Percentiles rank a stretch among this genome's conserved stretches.
These are phyloP conservation scores for Coelopa pilipes DNA, from an alignment of 2,888 invertebrate species.

Conservation along the genomic window DNA sequence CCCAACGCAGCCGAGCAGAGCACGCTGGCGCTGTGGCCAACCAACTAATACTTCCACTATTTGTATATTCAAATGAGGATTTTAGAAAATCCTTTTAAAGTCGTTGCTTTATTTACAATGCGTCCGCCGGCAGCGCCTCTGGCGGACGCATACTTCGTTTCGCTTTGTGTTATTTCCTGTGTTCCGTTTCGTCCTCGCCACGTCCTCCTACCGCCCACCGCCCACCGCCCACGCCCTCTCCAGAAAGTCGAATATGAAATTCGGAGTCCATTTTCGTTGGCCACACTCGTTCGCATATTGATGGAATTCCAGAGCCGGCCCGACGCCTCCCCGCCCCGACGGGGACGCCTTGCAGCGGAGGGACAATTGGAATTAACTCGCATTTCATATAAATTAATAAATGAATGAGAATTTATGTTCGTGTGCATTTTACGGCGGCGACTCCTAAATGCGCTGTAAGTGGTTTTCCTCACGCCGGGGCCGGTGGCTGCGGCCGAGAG, in stretches of 20 bases:
- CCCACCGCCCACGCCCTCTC: not conserved
- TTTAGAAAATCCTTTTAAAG: constrained; percentile 56
- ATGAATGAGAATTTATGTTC: constrained; percentile 47
- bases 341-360: constrained; percentile 46
- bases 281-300: constrained; percentile 25
- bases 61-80: constrained; percentile 61
- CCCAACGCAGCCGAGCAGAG: not conserved
- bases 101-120: constrained; percentile 45
- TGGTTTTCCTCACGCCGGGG: constrained; percentile 23
- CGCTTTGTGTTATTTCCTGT: not conserved
- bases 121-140: constrained; percentile 26
- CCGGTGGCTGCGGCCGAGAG: not conserved
- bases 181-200: too few relatives aligned
- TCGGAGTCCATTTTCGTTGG: constrained; percentile 26
- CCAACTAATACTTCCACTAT: constrained; percentile 44
- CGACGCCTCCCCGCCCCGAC: not conserved
- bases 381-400: constrained; percentile 63
- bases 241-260: constrained; percentile 14
- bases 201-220: not conserved
- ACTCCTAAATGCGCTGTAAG: constrained; percentile 17
- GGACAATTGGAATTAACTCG: constrained; percentile 58
- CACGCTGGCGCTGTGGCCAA: constrained; percentile 27
- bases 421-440: constrained; percentile 27
- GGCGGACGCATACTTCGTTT: not conserved
- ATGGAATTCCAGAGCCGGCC: constrained; percentile 13